Evolutionary conservation across 2,113 vertebrate species (phyloP).

Genomic region (Zosterops japonicus): DNA sequence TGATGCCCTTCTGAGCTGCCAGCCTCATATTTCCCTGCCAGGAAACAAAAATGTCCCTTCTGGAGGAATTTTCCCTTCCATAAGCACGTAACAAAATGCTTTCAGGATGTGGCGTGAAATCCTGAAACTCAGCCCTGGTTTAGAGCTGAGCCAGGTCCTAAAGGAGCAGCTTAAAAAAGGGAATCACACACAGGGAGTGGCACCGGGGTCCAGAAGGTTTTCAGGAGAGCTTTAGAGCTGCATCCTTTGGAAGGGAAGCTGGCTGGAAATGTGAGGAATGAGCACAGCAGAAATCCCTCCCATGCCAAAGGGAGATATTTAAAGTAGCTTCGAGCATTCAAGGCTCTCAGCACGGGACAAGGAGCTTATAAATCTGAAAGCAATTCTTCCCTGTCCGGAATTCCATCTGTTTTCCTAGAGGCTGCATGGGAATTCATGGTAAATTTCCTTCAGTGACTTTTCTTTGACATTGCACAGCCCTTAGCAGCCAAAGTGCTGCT

Average conservation of each 20-base stretch:
- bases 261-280: neutral
- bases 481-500: neutral
- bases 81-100: accelerated
- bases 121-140: neutral
- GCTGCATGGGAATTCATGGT: neutral
- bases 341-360: neutral
- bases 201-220: neutral
- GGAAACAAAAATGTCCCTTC: neutral
- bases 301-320: neutral
- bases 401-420: neutral
- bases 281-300: neutral
- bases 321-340: neutral
- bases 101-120: neutral
- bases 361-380: neutral
- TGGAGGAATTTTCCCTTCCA: neutral
- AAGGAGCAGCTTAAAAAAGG: neutral
- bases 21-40: neutral
- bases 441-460: neutral
- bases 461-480: neutral
- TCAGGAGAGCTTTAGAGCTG: neutral
- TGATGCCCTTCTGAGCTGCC: neutral
- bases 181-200: neutral
- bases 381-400: neutral
- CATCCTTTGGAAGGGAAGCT: neutral
- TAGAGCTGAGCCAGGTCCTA: neutral